Percentiles rank a stretch among this genome's conserved stretches.
Evolutionary conservation across 2,888 invertebrate genomes (phyloP).

Genomic region (Syrphus vitripennis): DNA sequence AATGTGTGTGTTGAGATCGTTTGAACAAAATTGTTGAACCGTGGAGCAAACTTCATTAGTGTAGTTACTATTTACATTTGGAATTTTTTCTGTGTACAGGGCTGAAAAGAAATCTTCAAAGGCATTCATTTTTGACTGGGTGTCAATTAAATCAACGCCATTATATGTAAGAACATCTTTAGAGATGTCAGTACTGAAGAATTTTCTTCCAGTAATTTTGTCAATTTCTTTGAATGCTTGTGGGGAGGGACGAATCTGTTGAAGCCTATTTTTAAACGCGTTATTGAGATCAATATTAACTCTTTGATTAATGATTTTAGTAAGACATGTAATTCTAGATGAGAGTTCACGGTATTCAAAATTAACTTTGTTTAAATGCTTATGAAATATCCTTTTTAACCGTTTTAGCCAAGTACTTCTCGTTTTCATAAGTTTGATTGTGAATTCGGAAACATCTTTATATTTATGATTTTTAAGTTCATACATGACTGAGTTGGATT

Average conservation of each 20-base stretch:
- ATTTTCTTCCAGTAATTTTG: background rate
- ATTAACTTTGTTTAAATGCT: background rate
- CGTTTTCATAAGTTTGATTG: background rate
- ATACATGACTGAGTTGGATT: background rate
- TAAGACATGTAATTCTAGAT: slow-evolving; percentile 1
- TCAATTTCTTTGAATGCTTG: slow-evolving; percentile 1
- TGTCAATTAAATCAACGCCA: background rate
- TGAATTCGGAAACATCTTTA: background rate
- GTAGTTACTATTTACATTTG: background rate
- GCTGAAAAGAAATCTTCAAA: background rate
- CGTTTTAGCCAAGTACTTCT: background rate
- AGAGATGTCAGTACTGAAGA: background rate
- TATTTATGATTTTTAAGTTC: background rate
- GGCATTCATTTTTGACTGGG: slow-evolving; percentile 4
- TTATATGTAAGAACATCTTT: background rate
- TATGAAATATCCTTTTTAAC: slow-evolving; percentile 1
- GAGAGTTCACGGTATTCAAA: slow-evolving; percentile 2
- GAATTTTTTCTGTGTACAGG: background rate
- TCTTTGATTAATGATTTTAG: background rate
- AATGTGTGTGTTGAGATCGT: background rate
- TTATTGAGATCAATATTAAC: slow-evolving; percentile 1
- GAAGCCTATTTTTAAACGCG: background rate
- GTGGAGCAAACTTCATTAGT: background rate
- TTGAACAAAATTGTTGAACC: background rate
- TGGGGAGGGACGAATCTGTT: background rate